These are phyloP conservation scores for Aphelinus atriplicis DNA, from an alignment of 1,140 invertebrate species.

Conservation along the genomic window DNA sequence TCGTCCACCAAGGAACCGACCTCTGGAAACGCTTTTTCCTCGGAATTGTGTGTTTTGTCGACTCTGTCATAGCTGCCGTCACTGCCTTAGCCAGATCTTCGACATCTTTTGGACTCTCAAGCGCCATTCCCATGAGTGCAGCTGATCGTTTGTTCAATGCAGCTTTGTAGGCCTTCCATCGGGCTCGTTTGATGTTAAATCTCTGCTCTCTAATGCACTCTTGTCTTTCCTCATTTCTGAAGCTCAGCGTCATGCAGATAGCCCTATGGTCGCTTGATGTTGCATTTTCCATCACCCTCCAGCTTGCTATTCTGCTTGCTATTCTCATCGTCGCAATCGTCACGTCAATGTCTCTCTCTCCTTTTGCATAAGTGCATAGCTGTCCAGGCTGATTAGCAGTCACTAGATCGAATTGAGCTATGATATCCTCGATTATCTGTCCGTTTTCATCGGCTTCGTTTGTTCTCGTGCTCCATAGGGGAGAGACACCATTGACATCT, in stretches of 20 bases:
- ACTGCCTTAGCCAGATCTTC: not conserved
- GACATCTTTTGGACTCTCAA: not conserved
- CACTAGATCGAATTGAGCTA: not conserved
- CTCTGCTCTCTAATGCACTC: not conserved
- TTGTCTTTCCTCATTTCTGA: too few relatives aligned
- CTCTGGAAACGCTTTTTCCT: not conserved
- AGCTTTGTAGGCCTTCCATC: not conserved
- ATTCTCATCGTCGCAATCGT: not conserved
- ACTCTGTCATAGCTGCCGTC: not conserved
- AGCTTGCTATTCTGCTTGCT: not conserved
- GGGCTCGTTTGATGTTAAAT: not conserved
- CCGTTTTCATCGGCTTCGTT: not conserved
- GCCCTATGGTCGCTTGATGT: not conserved
- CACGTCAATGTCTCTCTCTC: conserved; percentile 18
- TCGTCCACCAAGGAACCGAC: conserved; percentile 8
- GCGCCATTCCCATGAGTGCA: too few relatives aligned
- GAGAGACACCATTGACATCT: conserved; percentile 26
- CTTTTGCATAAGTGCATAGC: not conserved
- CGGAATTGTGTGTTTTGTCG: not conserved
- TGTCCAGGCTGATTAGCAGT: not conserved
- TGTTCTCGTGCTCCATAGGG: conserved; percentile 11
- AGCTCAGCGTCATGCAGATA: not conserved
- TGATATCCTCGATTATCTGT: not conserved
- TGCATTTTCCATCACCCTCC: not conserved
- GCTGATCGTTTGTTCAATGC: not conserved